Base-by-base conservation (phyloP, 2,797 vertebrate species). In the Ctenochaetus hawaiiensis region DNA sequence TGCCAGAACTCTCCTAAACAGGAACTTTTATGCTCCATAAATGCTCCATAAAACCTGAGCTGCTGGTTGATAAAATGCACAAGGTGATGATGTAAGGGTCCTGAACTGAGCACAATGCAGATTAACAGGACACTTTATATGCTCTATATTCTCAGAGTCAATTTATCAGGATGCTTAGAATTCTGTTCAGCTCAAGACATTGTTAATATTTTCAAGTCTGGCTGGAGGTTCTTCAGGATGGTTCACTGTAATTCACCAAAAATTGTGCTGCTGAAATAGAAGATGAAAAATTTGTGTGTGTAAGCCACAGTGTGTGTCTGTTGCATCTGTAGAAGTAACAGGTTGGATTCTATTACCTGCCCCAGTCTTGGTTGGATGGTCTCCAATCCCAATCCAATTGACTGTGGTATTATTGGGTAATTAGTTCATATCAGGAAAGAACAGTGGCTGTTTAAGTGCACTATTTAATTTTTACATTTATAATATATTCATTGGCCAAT, bases 361-460 rank as follows among this genome's bases (percentile, higher is more conserved):
- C 34, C 83, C 80, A 72, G 62, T 85, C 67, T 66, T 62, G 65
- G 57, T 69, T 79, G 54, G 48, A 45, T 78, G 63, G 60, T 45
- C 51, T 63, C 56, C 53, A 80, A 44, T 80, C 59, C 60, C 18
- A 72, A 70, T 82, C 69, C 81, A 72, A 56, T 75, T 71, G 44
- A 64, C 59, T 51, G 45, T 3, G 8, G 54, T 47, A 30, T 81
- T 76, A 83, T 41, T 81, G 48, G 47, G 34, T 59, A 75, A 72
- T 43, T 39, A 48, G 7, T 49, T 59, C 43, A 61, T 62, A 81
- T 78, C 61, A 69, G 57, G 16, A 53, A 41, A 53, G 52, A 67
- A 60, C 64, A 41, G 52, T n/a, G 39, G 2, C 63, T 52, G 26
- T 75, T 11, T 58, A 49, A 81, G 48, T 58, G 44, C 49, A 51